Percentiles rank a stretch among this genome's conserved stretches.
phyloP scores from a whole-genome alignment of 2,797 vertebrate species.

The Tarsius wallacei region DNA sequence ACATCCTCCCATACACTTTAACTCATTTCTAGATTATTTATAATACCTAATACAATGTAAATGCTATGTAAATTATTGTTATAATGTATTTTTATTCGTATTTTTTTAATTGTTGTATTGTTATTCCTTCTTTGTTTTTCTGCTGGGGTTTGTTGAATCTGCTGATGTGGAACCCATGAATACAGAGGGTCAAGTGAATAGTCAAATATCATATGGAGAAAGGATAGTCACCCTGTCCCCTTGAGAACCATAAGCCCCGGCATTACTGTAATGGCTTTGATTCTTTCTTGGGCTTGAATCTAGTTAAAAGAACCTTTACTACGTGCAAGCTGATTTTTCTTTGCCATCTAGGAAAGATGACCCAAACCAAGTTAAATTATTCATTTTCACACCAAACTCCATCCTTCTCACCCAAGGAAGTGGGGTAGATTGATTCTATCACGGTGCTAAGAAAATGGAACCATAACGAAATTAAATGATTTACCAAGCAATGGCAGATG shows the following conservation, averaged over 20 bases:
- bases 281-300: background rate
- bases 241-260: background rate
- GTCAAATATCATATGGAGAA: background rate
- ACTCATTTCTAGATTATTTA: background rate
- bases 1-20: background rate
- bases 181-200: background rate
- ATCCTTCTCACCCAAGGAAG: background rate
- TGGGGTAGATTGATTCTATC: background rate
- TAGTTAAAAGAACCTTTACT: background rate
- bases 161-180: background rate
- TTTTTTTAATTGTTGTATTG: background rate
- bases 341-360: background rate
- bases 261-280: background rate
- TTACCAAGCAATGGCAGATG: slow-evolving; percentile 12
- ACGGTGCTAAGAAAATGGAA: slow-evolving; percentile 42
- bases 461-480: slow-evolving; percentile 34
- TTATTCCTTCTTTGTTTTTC: background rate
- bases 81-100: background rate
- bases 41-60: background rate
- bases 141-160: background rate
- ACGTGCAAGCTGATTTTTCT: background rate
- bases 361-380: background rate
- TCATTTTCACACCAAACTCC: background rate
- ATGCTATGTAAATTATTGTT: background rate
- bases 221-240: background rate